Conservation (phyloP, 2,888 invertebrate species). For the Pyrochroa serraticornis region DNA sequence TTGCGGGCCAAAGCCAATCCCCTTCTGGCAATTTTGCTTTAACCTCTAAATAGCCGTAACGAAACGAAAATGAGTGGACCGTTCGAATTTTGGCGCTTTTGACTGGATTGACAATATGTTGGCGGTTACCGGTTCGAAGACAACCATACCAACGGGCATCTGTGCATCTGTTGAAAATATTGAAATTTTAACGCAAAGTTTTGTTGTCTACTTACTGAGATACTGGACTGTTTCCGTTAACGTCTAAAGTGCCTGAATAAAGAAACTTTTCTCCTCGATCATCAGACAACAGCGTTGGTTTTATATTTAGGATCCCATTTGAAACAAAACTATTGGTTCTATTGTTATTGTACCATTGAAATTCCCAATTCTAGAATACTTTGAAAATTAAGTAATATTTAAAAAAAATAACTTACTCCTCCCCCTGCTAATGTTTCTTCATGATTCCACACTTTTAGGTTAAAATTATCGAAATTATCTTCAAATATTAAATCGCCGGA, state of each 20-base stretch:
- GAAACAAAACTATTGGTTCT: slow-evolving; percentile 67
- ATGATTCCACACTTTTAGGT: slow-evolving; percentile 66
- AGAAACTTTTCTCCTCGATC: slow-evolving; percentile 4
- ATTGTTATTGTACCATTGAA: slow-evolving; percentile 70
- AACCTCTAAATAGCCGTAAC: slow-evolving; percentile 69
- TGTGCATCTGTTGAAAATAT: background rate
- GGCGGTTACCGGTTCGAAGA: slow-evolving; percentile 60
- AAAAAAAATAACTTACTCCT: slow-evolving; percentile 57
- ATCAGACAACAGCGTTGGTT: slow-evolving; percentile 59
- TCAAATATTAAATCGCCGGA: slow-evolving; percentile 64
- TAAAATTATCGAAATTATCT: slow-evolving; percentile 64
- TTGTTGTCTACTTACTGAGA: background rate
- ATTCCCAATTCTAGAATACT: slow-evolving; percentile 67
- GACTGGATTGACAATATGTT: slow-evolving; percentile 67
- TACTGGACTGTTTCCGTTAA: slow-evolving; percentile 7
- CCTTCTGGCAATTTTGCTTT: slow-evolving; percentile 73
- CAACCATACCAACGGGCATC: slow-evolving; percentile 62
- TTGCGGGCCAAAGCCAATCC: slow-evolving; percentile 75
- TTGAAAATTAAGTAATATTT: background rate
- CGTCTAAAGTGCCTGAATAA: background rate
- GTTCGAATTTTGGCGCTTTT: slow-evolving; percentile 71
- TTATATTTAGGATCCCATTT: slow-evolving; percentile 64
- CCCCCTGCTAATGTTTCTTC: slow-evolving; percentile 67
- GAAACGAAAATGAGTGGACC: slow-evolving; percentile 67
- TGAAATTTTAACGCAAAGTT: background rate